Evolutionary conservation across 2,888 invertebrate species (phyloP), one percentile per base, ranked within the genome.

Genomic region (Caenorhabditis afra): DNA sequence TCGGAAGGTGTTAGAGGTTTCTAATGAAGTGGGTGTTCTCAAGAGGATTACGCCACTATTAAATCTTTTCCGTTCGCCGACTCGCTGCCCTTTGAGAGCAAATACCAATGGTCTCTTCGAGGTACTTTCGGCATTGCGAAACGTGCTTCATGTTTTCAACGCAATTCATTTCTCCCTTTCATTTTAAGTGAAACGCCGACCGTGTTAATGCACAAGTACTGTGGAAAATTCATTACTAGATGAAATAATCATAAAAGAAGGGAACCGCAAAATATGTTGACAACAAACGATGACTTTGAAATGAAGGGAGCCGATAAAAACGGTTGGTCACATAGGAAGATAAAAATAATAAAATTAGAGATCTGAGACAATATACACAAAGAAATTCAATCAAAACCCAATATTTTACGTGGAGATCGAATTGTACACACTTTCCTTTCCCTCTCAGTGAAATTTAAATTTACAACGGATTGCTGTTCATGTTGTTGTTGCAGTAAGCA

Each of bases 1-100:
- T 41, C 65, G 61, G 55, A 74, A 74, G 68, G 74, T 79, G 74
- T 74, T 74, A 58, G 65, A 71, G 62, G 71, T 62, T 50, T 62
- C 37, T 79, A 75, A 79, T 79, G 74, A 75, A 79, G 79, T 74
- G 79, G 79, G 74, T 79, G 79, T 79, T 75, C 66, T 79, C 61
- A 68, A 79, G 79, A 57, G 79, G 79, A 74, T 79, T 79, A 79
- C 79, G 74, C 74, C 74, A 79, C 55, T 37, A n/a, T 58, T 35
- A 18, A 53, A 58, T 49, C 64, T 58, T 79, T 79, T 75, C 66
- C 59, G 59, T 11, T 62, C 39, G 61, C 79, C 79, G 79, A 49
- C 64, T 10, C 29, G 29, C 44, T 14, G 12, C 18, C 23, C 45
- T 41, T 23, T 22, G 41, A 39, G 52, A 29, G 68, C 79, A 79